A percentile compares a stretch with the other conserved stretches of the same genome.
These are phyloP conservation scores for Aromia moschata DNA, from an alignment of 2,888 invertebrate species.

Conservation along the genomic window DNA sequence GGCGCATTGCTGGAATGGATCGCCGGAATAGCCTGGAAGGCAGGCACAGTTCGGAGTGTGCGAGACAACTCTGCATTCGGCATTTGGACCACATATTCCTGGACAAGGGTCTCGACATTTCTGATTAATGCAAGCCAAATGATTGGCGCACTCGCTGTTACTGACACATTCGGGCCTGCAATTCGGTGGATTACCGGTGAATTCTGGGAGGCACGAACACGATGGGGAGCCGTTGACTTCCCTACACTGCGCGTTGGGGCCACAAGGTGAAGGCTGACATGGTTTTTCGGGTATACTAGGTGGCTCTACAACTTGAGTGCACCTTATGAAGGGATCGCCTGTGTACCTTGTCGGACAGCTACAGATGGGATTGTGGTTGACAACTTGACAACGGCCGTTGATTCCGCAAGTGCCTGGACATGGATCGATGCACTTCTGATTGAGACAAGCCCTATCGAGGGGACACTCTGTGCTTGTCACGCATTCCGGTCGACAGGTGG, in stretches of 20 bases:
- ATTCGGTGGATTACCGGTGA: conserved; percentile 76
- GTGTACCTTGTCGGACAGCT: conserved; percentile 72
- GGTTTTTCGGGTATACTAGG: conserved; percentile 55
- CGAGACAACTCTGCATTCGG: conserved; percentile 67
- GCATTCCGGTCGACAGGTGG: conserved; percentile 78
- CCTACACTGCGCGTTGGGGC: conserved; percentile 74
- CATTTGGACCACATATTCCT: conserved; percentile 67
- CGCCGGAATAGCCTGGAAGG: conserved; percentile 66
- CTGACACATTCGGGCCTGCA: conserved; percentile 82
- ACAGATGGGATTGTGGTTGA: conserved; percentile 80
- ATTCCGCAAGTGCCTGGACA: conserved; percentile 80
- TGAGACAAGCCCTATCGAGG: conserved; percentile 74
- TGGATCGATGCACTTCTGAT: conserved; percentile 79
- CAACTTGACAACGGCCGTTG: conserved; percentile 75
- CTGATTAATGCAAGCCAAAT: conserved; percentile 77
- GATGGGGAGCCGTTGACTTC: conserved; percentile 70
- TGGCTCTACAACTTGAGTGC: conserved; percentile 59
- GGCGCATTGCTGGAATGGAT: conserved; percentile 67
- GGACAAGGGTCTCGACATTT: conserved; percentile 77
- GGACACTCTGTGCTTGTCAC: conserved; percentile 76
- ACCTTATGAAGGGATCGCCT: conserved; percentile 75
- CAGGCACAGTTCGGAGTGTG: conserved; percentile 71
- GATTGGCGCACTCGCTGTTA: conserved; percentile 75
- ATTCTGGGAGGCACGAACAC: conserved; percentile 77
- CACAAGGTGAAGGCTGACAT: conserved; percentile 71